Evolutionary conservation across 2,888 invertebrate genomes (phyloP), one percentile per base, ranked within the genome.

Genomic region (Agonopterix arenella): DNA sequence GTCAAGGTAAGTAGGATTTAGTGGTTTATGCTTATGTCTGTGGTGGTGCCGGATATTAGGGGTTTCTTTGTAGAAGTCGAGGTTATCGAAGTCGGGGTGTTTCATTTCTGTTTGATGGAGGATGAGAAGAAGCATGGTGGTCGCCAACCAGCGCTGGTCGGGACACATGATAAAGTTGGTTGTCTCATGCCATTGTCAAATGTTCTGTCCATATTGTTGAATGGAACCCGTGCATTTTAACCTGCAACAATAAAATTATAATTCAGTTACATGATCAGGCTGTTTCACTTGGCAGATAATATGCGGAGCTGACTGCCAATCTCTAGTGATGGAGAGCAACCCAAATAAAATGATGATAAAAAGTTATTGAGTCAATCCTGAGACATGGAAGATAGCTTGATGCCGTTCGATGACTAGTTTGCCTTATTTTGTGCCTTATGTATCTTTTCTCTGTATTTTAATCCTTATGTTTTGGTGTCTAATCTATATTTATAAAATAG

Each of bases 121-220:
- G 45, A 68, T 62, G 60, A 75, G 60, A 57, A 82, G 68, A 55
- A 86, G 73, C 61, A 77, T 69, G 58, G 66, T 67, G 62, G 76
- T 66, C 62, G 79, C 73, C 72, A 82, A 74, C 86, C 84, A 84
- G 68, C 66, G 63, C 62, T 68, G 70, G 68, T 64, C 62, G 62
- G 74, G 76, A 73, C 66, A 73, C 86, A 88, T 88, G 73, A 59
- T 82, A 70, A 62, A 61, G 57, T 60, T 53, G 54, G 66, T 48
- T 68, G 52, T 72, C 62, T 85, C 84, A 86, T 78, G 67, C 84
- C 83, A 84, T 72, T 44, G 53, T 60, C 57, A 62, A 76, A 72
- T 64, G 64, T 57, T 62, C 62, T 53, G 60, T 72, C 80, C 83
- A 81, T 83, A 59, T 59, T 72, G 69, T 68, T 49, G 61, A 58